Evolutionary conservation across 2,888 invertebrate species (phyloP).

Genomic region (Oscheius sp.): DNA sequence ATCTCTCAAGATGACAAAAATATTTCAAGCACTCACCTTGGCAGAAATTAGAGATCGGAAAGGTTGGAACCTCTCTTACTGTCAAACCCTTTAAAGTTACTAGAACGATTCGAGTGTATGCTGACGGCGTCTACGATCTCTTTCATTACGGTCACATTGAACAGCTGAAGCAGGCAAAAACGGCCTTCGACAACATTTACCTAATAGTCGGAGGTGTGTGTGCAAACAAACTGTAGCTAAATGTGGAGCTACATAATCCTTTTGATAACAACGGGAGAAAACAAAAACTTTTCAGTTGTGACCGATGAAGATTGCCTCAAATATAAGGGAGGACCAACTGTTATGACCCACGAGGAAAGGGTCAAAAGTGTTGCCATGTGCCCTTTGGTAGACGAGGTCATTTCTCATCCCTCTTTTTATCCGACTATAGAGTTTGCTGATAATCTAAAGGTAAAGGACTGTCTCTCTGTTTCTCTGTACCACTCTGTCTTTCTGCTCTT

Average conservation of each 20-base stretch:
- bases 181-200: slow-evolving; percentile 90
- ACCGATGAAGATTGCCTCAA: slow-evolving; percentile 47
- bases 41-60: background rate
- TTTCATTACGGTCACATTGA: slow-evolving; percentile 98
- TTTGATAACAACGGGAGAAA: background rate
- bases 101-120: slow-evolving; percentile 90
- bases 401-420: slow-evolving; percentile 92
- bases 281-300: slow-evolving; percentile 44
- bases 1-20: too few relatives aligned
- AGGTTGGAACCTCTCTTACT: background rate
- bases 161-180: slow-evolving; percentile 89
- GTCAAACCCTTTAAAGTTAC: slow-evolving; percentile 77
- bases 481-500: background rate
- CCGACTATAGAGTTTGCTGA: slow-evolving; percentile 88
- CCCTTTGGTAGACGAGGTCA: slow-evolving; percentile 87
- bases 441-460: slow-evolving; percentile 82
- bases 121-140: slow-evolving; percentile 97
- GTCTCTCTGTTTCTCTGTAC: background rate
- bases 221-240: background rate
- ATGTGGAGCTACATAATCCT: background rate
- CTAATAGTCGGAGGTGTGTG: slow-evolving; percentile 92
- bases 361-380: slow-evolving; percentile 41
- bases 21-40: background rate
- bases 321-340: slow-evolving; percentile 45
- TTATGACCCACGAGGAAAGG: slow-evolving; percentile 39